phyloP scores from a whole-genome alignment of 2,888 invertebrate genomes.

The Pelosia muscerda region DNA sequence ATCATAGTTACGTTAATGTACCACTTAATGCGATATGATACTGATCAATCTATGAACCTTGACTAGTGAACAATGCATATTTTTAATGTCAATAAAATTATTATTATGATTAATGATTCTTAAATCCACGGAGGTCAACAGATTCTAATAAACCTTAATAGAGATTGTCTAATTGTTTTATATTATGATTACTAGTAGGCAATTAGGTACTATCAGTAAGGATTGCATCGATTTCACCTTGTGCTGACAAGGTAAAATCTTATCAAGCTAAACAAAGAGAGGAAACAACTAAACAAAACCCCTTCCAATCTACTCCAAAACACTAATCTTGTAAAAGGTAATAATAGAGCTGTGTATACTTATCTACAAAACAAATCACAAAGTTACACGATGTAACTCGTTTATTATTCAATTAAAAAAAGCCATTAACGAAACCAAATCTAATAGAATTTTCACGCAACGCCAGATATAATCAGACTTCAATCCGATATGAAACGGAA shows the following conservation, averaged over 20 bases:
- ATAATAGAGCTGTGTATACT: conserved; percentile 7
- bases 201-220: neutral
- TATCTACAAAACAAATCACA: conserved; percentile 25
- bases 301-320: neutral
- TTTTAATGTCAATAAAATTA: too few relatives aligned
- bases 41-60: too few relatives aligned
- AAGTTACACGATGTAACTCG: conserved; percentile 24
- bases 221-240: neutral
- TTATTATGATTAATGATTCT: neutral
- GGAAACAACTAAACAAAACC: conserved; percentile 8
- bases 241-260: neutral
- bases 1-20: too few relatives aligned
- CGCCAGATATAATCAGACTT: conserved; percentile 39
- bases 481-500: conserved; percentile 43
- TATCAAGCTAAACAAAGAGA: conserved; percentile 1
- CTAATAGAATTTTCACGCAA: conserved; percentile 52
- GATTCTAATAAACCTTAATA: neutral
- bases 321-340: conserved; percentile 11
- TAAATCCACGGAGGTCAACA: neutral
- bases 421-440: conserved; percentile 32
- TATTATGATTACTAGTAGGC: too few relatives aligned
- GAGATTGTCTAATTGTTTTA: neutral
- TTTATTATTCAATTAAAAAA: conserved; percentile 33
- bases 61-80: too few relatives aligned
- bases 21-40: too few relatives aligned